Percentiles rank a stretch among this genome's conserved stretches.
Conservation (phyloP, 30 jellyfish, hydroid and myxozoan species). For the Rhopilema esculentum region DNA sequence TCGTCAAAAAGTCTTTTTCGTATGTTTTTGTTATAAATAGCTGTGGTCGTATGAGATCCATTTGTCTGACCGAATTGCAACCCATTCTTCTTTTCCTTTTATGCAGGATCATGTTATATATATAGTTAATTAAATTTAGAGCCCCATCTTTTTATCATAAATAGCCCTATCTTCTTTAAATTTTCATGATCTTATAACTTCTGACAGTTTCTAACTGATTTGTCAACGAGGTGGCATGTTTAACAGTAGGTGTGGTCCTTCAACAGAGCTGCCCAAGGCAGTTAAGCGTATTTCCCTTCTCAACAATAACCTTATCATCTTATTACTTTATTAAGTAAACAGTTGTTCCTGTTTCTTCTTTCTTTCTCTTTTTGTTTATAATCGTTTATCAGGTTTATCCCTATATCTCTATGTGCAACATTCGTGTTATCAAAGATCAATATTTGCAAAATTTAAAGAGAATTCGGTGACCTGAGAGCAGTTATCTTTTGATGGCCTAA, state of each 20-base stretch:
- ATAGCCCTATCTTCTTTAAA: neutral
- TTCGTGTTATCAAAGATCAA: too few relatives aligned
- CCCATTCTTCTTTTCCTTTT: neutral
- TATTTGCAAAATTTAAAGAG: too few relatives aligned
- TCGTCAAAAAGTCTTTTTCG: neutral
- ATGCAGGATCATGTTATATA: neutral
- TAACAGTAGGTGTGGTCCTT: neutral
- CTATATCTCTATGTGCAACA: too few relatives aligned
- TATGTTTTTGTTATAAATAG: neutral
- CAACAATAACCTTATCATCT: neutral
- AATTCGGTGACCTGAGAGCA: too few relatives aligned
- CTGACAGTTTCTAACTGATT: neutral
- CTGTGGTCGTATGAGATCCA: neutral
- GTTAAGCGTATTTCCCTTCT: neutral
- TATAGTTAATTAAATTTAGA: too few relatives aligned
- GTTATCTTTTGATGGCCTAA: too few relatives aligned
- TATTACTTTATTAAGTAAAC: too few relatives aligned
- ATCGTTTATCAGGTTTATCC: too few relatives aligned
- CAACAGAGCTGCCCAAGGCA: neutral
- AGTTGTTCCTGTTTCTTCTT: neutral
- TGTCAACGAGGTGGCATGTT: neutral
- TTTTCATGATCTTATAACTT: neutral
- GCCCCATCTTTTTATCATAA: neutral
- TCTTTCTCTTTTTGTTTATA: too few relatives aligned
- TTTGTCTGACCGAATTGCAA: neutral